These are phyloP conservation scores for Synergus laeviventris DNA, from an alignment of 2,888 invertebrate species.

Conservation along the genomic window DNA sequence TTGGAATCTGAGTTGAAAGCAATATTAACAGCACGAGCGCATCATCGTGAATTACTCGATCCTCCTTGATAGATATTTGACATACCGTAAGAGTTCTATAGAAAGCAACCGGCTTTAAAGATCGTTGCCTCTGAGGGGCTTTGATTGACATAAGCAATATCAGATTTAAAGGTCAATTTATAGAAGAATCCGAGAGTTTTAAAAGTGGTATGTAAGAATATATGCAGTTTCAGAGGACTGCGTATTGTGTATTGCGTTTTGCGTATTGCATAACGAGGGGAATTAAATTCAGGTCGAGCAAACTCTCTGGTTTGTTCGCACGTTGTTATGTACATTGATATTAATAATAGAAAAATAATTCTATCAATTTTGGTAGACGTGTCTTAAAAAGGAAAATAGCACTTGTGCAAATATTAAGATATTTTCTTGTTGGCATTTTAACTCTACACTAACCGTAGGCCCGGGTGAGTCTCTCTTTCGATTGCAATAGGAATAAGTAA, in stretches of 20 bases:
- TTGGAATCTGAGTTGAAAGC: slow-evolving; percentile 74
- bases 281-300: slow-evolving; percentile 34
- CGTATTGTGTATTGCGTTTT: background rate
- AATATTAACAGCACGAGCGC: slow-evolving; percentile 73
- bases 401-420: slow-evolving; percentile 65
- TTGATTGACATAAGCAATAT: slow-evolving; percentile 75
- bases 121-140: slow-evolving; percentile 75
- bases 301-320: slow-evolving; percentile 62
- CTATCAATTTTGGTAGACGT: slow-evolving; percentile 69
- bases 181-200: slow-evolving; percentile 69
- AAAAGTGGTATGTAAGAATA: slow-evolving; percentile 55
- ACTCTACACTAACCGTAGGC: slow-evolving; percentile 69
- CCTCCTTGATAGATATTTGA: slow-evolving; percentile 71
- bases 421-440: slow-evolving; percentile 74
- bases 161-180: slow-evolving; percentile 75
- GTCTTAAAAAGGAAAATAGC: slow-evolving; percentile 65
- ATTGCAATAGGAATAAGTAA: slow-evolving; percentile 6
- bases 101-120: slow-evolving; percentile 59
- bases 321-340: slow-evolving; percentile 72
- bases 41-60: slow-evolving; percentile 72
- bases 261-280: background rate
- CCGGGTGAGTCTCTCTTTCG: slow-evolving; percentile 68
- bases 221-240: slow-evolving; percentile 50
- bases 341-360: slow-evolving; percentile 61
- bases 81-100: slow-evolving; percentile 54